Base-by-base conservation (phyloP, 2,888 invertebrate species). In the Ametastegia equiseti region DNA sequence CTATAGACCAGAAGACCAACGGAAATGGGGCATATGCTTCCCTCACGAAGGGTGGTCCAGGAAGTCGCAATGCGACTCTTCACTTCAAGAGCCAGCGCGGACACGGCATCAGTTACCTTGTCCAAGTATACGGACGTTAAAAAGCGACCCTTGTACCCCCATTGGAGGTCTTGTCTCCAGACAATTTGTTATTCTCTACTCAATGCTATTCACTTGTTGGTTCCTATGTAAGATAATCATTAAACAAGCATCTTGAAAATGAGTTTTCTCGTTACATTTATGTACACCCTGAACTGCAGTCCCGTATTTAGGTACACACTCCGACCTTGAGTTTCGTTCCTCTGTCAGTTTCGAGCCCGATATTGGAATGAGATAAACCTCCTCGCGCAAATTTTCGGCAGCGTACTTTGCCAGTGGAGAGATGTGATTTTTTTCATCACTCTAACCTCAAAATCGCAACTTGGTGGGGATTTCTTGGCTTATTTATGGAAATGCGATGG, bases 21-120 rank as follows among this genome's bases (percentile, higher is more conserved):
- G 93, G 92, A 0, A 91, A 92, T 0, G 93, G 93, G 7, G 93
- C 93, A 19, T 89, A 86, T 81, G 91, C 91, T 1, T 89, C 86
- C 5, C 82, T 93, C 0, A 45, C 86, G 0, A 54, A 57, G 0
- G 93, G 93, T 42, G 93, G 93, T 11, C 91, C 92, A 0, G 90
- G 91, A 3, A 80, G 83, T 67, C 87, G 79, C 9, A 87, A 85
- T 39, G 92, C 90, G 1, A 90, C 90, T 0, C 81, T 93, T 0
- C 90, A 89, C 47, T 92, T 93, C 85, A 92, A 92, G 84, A 93
- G 93, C 30, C 90, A 92, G 83, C 88, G 92, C 19, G 89, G 92
- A 23, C 88, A 90, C 63, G 90, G 92, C 27, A 91, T 93, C 82
- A 92, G 92, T 83, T 93, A 92, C 83, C 77, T 91, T 19, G 88